Evolutionary conservation across 2,797 vertebrate species (phyloP), one percentile per base, ranked within the genome.

Genomic region (Cuculus canorus): DNA sequence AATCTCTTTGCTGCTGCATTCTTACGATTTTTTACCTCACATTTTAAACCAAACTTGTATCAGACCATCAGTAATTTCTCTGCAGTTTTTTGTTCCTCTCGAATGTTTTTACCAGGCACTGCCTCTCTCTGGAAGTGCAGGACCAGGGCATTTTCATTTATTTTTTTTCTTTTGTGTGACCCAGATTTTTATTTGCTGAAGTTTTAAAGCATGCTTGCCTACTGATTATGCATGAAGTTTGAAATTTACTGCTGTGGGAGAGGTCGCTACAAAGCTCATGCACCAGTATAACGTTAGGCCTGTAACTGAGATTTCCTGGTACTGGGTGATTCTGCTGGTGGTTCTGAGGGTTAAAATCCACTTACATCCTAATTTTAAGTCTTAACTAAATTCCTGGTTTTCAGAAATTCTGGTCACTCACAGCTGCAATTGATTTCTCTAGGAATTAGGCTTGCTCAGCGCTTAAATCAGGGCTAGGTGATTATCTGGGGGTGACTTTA

Each of bases 371-470:
- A 17, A 88, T 82, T 82, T 68, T 53, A 69, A 91, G 59, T 43
- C 53, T 52, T 86, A 75, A 85, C 56, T 53, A 73, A 85, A 79
- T 93, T 77, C 17, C 45, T 41, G 7, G 53, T 54, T 54, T 32
- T 54, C 53, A 91, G 75, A 89, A 87, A 82, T 78, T 45, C 56
- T 3, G 73, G 66, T 88, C 85, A 32, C 59, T 93, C 48, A 28
- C 66, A 73, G 91, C 89, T 84, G 82, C 63, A 28, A 18, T 93
- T 76, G 95, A 84, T 94, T 92, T 96, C 54, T 76, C 17, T 84
- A 69, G 64, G 77, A 90, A 86, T 95, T 95, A 84, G 82, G 53
- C 80, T 90, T 90, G 70, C 41, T 94, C 73, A 88, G 91, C 86
- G 39, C 68, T 86, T 77, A 77, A 90, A 47, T 86, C 24, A 7